These are phyloP conservation scores for Perdita meconis DNA, from an alignment of 2,888 invertebrate species.

Conservation along the genomic window DNA sequence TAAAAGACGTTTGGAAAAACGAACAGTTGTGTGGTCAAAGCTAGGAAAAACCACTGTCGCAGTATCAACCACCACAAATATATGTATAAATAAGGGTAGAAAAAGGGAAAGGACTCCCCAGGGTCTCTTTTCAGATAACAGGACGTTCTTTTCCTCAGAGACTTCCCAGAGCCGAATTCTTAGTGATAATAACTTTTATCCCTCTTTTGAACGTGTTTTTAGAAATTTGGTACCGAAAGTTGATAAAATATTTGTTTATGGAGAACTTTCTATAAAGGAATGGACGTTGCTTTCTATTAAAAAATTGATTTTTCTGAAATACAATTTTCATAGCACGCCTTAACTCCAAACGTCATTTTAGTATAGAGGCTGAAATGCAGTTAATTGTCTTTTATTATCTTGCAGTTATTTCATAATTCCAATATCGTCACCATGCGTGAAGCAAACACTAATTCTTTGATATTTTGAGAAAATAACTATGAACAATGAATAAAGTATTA, in stretches of 20 bases:
- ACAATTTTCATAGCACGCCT: no score
- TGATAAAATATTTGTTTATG: conserved; percentile 13
- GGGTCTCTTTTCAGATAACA: conserved; percentile 69
- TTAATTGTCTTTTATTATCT: no score
- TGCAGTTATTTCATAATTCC: no score
- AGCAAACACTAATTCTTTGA: no score
- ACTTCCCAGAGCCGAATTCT: conserved; percentile 67
- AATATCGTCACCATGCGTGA: no score
- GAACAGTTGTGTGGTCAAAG: conserved; percentile 37
- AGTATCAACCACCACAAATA: conserved; percentile 29
- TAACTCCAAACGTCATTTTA: no score
- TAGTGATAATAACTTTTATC: conserved; percentile 68
- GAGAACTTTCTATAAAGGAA: no score
- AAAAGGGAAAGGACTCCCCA: conserved; percentile 34
- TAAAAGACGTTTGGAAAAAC: conserved; percentile 61
- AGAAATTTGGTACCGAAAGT: conserved; percentile 17
- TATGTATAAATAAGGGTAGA: neutral
- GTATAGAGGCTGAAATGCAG: no score
- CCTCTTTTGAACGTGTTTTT: neutral
- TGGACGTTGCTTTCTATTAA: neutral
- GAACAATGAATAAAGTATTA: no score
- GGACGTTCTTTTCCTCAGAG: conserved; percentile 33
- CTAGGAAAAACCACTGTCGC: conserved; percentile 30
- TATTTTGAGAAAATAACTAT: no score
- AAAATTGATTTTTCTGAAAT: no score